Evolutionary conservation across 2,113 vertebrate genomes (phyloP).

Genomic region (Athene noctua): DNA sequence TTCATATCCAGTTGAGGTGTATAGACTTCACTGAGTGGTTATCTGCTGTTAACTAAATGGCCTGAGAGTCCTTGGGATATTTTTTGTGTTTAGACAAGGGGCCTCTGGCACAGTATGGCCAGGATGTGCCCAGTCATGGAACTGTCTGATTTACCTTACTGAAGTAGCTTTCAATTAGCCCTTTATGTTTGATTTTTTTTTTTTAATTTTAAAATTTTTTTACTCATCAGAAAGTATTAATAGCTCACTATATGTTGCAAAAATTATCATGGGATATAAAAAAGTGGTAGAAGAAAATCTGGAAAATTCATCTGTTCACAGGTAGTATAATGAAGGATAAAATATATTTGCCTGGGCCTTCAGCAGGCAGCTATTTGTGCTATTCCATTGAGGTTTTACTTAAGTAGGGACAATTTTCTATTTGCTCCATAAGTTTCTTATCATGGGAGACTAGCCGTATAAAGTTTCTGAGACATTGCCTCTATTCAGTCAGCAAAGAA

Average conservation of each 20-base stretch:
- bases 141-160: background rate
- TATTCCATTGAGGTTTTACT: background rate
- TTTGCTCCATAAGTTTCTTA: background rate
- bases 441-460: background rate
- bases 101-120: background rate
- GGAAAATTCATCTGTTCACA: background rate
- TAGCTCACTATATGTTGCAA: background rate
- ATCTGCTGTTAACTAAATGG: background rate
- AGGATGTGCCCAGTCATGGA: background rate
- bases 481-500: background rate
- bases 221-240: background rate
- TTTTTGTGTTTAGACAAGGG: background rate
- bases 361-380: background rate
- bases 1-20: background rate
- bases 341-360: background rate
- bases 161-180: background rate
- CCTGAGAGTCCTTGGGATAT: background rate
- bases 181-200: background rate
- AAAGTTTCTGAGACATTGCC: background rate
- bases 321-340: background rate
- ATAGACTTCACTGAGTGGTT: background rate
- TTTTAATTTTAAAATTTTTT: background rate
- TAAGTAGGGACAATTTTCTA: background rate
- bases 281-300: background rate
- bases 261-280: background rate